Conservation (phyloP, 1,140 invertebrate species). For the Zaprionus kolodkinae region DNA sequence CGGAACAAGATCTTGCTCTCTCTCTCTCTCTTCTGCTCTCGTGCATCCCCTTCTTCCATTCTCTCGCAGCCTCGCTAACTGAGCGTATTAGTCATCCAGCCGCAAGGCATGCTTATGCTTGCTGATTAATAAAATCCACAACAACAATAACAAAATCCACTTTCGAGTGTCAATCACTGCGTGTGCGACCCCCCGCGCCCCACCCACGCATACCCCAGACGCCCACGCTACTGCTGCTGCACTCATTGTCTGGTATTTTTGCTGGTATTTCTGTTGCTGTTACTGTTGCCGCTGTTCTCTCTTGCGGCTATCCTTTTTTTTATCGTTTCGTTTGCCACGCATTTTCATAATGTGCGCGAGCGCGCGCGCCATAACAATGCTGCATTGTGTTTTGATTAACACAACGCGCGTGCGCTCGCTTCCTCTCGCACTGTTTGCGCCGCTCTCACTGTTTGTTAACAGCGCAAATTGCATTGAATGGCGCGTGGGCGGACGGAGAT, state of each 20-base stretch:
- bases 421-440: neutral
- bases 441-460: conserved; percentile 20
- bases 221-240: conserved; percentile 13
- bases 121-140: conserved; percentile 48
- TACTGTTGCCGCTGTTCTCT: conserved; percentile 14
- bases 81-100: conserved; percentile 52
- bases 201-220: conserved; percentile 1
- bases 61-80: neutral
- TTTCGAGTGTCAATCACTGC: conserved; percentile 67
- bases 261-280: conserved; percentile 2
- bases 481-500: conserved; percentile 6
- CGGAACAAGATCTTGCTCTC: conserved; percentile 30
- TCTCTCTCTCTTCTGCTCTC: neutral
- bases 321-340: conserved; percentile 63
- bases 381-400: conserved; percentile 59
- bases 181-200: conserved; percentile 6
- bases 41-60: neutral
- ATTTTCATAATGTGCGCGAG: conserved; percentile 40
- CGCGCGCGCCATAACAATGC: conserved; percentile 46
- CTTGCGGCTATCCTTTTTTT: conserved; percentile 46
- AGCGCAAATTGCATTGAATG: conserved; percentile 40
- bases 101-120: conserved; percentile 18
- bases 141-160: conserved; percentile 48
- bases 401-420: conserved; percentile 41
- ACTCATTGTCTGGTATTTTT: conserved; percentile 30